Evolutionary conservation across 2,797 vertebrate genomes (phyloP).

Genomic region (Spinus olivaceus): DNA sequence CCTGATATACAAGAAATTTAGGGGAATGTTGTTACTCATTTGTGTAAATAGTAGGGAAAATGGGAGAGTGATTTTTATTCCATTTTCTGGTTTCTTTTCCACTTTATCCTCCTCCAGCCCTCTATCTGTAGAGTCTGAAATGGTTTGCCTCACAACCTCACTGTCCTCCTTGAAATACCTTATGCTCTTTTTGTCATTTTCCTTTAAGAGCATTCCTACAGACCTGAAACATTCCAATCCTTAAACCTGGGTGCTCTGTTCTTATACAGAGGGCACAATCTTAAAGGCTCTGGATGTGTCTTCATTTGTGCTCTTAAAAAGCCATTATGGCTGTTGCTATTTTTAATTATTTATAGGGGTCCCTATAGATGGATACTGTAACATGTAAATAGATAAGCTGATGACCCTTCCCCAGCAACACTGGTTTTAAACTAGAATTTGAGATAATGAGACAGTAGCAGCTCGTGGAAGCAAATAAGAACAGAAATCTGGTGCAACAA

Average conservation of each 20-base stretch:
- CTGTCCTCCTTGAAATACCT: neutral
- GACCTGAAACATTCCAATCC: neutral
- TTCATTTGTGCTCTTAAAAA: constrained; percentile 16
- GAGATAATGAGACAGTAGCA: neutral
- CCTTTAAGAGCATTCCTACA: neutral
- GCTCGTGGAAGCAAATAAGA: neutral
- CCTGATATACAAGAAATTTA: neutral
- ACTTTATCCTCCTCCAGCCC: neutral
- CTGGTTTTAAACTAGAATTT: neutral
- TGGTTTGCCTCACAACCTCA: neutral
- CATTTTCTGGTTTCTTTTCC: neutral
- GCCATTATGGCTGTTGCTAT: neutral
- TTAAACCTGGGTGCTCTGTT: neutral
- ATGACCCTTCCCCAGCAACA: neutral
- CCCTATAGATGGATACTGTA: neutral
- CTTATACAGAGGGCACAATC: rapidly evolving
- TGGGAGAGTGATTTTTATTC: neutral
- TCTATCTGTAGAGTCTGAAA: neutral
- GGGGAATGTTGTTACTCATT: neutral
- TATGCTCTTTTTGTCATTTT: neutral
- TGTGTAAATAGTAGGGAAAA: neutral
- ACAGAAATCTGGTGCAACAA: neutral
- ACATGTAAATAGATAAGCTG: neutral
- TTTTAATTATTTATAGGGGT: constrained; percentile 19
- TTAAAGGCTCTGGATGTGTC: neutral